Percentiles rank a stretch among this genome's conserved stretches.
phyloP scores from a whole-genome alignment of 2,113 vertebrate species.

The Amblyopsis rosae region DNA sequence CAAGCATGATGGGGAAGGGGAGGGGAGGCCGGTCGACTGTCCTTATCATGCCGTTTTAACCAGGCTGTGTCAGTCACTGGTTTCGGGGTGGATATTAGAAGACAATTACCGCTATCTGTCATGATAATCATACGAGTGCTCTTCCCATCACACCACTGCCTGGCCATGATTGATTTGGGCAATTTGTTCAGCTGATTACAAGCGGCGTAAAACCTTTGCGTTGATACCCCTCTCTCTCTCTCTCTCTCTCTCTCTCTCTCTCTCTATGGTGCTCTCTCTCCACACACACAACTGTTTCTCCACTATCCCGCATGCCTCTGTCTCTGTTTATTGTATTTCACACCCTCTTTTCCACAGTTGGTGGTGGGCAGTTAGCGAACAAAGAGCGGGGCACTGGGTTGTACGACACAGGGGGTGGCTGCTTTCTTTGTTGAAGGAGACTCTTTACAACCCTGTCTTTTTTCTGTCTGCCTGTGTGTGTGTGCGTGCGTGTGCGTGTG shows the following conservation, averaged over 20 bases:
- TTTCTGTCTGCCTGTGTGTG: conserved; percentile 20
- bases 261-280: conserved; percentile 8
- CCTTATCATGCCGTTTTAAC: conserved; percentile 68
- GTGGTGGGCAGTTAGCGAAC: conserved; percentile 25
- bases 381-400: conserved; percentile 8
- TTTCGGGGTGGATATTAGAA: conserved; percentile 67
- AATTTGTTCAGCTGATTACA: conserved; percentile 81
- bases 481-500: conserved; percentile 22
- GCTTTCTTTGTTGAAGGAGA: not conserved
- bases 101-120: conserved; percentile 80
- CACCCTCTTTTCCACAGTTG: conserved; percentile 16
- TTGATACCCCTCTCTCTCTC: conserved; percentile 24
- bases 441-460: conserved; percentile 4
- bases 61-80: conserved; percentile 70
- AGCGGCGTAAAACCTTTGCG: conserved; percentile 59
- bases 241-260: conserved; percentile 26
- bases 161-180: conserved; percentile 79
- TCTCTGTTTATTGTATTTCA: conserved; percentile 37
- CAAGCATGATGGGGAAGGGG: not conserved
- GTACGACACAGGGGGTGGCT: not conserved
- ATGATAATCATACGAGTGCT: conserved; percentile 79
- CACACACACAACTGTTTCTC: conserved; percentile 11
- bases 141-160: conserved; percentile 55
- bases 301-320: not conserved
- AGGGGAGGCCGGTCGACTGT: conserved; percentile 13